phyloP scores from a whole-genome alignment of 2,797 vertebrate genomes.

The Coluber constrictor region DNA sequence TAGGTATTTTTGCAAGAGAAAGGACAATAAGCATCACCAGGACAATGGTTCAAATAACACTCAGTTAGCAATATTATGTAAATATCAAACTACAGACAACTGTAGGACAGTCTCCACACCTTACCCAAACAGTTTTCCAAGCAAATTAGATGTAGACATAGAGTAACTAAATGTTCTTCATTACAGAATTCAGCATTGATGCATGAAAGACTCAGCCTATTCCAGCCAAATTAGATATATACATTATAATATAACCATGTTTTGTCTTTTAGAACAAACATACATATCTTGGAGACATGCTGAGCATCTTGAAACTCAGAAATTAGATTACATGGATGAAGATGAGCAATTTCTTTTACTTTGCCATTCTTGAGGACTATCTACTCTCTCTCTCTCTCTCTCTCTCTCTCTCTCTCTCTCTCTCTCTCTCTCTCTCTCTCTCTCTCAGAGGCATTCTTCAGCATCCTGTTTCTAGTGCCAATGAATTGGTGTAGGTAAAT shows the following conservation, averaged over 20 bases:
- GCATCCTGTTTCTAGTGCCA: not conserved
- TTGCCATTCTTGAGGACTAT: not conserved
- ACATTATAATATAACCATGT: not conserved
- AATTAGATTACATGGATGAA: not conserved
- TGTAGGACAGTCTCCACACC: not conserved
- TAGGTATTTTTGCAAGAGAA: not conserved
- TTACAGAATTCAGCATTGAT: not conserved
- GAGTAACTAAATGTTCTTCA: not conserved
- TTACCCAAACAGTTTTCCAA: not conserved
- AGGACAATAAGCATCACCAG: not conserved
- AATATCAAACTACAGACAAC: not conserved
- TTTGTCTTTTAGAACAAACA: not conserved
- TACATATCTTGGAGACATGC: not conserved
- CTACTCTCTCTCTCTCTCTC: too few relatives aligned
- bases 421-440: too few relatives aligned
- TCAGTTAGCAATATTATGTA: not conserved
- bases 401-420: too few relatives aligned
- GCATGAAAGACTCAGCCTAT: not conserved
- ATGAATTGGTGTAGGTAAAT: not conserved
- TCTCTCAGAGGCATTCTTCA: not conserved
- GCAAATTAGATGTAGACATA: not conserved
- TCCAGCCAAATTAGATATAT: not conserved
- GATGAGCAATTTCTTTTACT: not conserved
- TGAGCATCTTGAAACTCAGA: not conserved
- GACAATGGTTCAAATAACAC: not conserved